These are phyloP conservation scores for Porites lobata DNA, from an alignment of 92 coral and sea anemone genomes.

Conservation along the genomic window DNA sequence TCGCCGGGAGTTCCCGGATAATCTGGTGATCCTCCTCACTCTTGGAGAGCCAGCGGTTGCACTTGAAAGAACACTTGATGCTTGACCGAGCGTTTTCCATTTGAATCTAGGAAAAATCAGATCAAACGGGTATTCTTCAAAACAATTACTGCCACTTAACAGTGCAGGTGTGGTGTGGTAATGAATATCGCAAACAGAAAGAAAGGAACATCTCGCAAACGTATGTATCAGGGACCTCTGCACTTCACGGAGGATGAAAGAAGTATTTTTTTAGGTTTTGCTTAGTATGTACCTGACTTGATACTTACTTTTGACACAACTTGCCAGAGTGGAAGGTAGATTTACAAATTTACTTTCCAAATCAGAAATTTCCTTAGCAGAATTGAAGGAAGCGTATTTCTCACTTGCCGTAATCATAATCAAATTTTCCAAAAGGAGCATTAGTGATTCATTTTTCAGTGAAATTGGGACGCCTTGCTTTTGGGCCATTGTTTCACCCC, in stretches of 20 bases:
- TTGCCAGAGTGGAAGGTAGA: conserved; percentile 22
- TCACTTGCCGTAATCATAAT: conserved; percentile 19
- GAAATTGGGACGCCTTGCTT: conserved; percentile 10
- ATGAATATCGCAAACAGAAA: too few species aligned
- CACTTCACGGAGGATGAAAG: too few species aligned
- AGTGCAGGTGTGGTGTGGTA: too few species aligned
- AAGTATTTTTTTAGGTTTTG: too few species aligned
- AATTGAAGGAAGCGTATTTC: conserved; percentile 1
- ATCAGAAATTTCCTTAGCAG: conserved; percentile 14
- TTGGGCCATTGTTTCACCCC: conserved; percentile 22
- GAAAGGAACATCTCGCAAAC: too few species aligned
- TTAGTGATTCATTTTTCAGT: background rate
- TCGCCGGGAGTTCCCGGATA: conserved; percentile 93
- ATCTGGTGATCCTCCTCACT: conserved; percentile 85
- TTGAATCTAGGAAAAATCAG: conserved; percentile 72
- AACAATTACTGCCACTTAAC: too few species aligned
- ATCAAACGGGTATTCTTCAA: background rate
- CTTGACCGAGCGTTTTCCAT: conserved; percentile 78
- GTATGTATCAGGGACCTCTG: too few species aligned
- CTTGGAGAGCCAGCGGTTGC: conserved; percentile 89
- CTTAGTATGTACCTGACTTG: background rate
- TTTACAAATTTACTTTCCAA: conserved; percentile 19
- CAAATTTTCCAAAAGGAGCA: background rate
- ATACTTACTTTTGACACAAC: conserved; percentile 7
- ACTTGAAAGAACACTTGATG: conserved; percentile 85